These are phyloP conservation scores for Agapornis canus DNA, from an alignment of 2,797 vertebrate genomes.

Conservation along the genomic window DNA sequence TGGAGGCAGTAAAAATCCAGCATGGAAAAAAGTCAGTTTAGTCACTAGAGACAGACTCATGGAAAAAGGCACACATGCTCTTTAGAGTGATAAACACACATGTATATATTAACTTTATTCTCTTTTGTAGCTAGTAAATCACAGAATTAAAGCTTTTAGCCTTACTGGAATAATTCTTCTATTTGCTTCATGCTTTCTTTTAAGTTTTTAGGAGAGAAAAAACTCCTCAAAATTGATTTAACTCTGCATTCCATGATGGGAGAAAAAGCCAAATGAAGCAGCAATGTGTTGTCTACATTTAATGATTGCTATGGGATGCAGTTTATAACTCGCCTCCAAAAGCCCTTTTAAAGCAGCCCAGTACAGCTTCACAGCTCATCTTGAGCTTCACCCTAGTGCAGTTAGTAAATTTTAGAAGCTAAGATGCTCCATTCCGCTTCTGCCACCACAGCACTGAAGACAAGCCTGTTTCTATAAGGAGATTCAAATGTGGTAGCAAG, in stretches of 20 bases:
- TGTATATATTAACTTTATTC: neutral
- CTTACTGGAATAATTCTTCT: neutral
- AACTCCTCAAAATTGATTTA: rapidly evolving
- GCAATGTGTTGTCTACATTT: neutral
- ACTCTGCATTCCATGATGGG: rapidly evolving
- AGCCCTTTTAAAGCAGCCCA: neutral
- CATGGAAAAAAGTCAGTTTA: neutral
- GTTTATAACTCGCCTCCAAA: neutral
- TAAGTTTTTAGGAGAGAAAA: neutral
- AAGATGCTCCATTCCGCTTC: neutral
- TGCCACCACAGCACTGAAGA: neutral
- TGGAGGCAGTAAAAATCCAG: neutral
- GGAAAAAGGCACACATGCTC: neutral
- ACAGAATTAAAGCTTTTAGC: neutral
- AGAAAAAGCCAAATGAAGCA: neutral
- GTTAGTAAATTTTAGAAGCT: neutral
- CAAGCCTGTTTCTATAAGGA: neutral
- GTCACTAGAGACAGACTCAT: neutral
- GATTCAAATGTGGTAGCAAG: too few species aligned
- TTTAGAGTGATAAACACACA: neutral
- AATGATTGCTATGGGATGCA: neutral
- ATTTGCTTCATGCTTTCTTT: neutral
- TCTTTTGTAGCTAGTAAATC: neutral
- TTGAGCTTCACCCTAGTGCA: neutral
- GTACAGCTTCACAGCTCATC: neutral